Evolutionary conservation across 1,140 invertebrate genomes (phyloP), one percentile per base, ranked within the genome.

Genomic region (Drosophila aff.): DNA sequence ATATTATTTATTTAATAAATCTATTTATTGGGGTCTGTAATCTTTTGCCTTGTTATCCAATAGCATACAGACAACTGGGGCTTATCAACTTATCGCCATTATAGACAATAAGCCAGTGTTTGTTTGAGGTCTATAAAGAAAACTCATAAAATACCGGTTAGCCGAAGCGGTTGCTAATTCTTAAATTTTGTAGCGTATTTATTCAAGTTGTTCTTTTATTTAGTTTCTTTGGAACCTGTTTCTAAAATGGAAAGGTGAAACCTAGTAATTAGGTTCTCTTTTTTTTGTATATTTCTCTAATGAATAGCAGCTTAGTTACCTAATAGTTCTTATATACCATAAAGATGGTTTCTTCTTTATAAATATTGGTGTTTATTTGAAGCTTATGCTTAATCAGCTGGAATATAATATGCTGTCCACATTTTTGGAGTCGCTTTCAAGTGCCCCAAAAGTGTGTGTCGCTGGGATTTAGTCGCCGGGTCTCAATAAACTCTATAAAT

Each of bases 401-500:
- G 36, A 73, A 43, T 36, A 11, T 36, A 49, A 60, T 15, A 49
- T 50, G 33, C 18, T 49, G 9, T 21, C 11, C 28, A 26, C 2
- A 36, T 50, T 52, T 67, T 21, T 26, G 66, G 31, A 38, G 38
- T 9, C 4, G 61, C 66, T 69, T 53, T 49, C n/a, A n/a, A n/a
- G n/a, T n/a, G n/a, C n/a, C n/a, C n/a, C n/a, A n/a, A 16, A 72
- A 72, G 68, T 49, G 52, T 58, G 52, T 36, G 43, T 41, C 44
- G 23, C 60, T 64, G 62, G 38, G 40, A 44, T 44, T 23, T 28
- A 8, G 31, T 46, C 36, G 16, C 44, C 28, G 36, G n/a, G 28
- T n/a, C 13, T 23, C 21, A n/a, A 13, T 7, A 38, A 28, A 21
- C 49, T 53, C 67, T 71, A 71, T 68, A 71, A 71, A 68, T 71